These are phyloP conservation scores for Ptilodon capucinus DNA, from an alignment of 2,888 invertebrate species.

Conservation along the genomic window DNA sequence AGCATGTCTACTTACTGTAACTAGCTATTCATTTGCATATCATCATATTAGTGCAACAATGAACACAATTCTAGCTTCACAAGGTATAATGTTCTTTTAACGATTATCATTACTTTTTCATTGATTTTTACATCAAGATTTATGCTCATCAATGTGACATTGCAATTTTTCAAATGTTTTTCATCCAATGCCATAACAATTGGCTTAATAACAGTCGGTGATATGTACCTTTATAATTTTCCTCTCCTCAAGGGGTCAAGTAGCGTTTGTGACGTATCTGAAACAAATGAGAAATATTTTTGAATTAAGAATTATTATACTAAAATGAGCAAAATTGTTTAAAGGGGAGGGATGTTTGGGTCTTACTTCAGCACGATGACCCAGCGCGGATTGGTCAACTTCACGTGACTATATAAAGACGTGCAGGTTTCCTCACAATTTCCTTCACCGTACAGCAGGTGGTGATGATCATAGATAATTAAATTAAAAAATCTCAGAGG, in stretches of 20 bases:
- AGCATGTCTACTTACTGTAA: not conserved
- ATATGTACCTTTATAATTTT: conserved; percentile 68
- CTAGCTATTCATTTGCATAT: not conserved
- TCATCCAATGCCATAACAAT: conserved; percentile 44
- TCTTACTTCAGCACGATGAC: too few species aligned
- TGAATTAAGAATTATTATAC: conserved; percentile 15
- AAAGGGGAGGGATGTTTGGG: too few species aligned
- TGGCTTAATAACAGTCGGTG: conserved; percentile 2
- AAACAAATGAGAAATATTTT: conserved; percentile 51
- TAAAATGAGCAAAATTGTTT: not conserved
- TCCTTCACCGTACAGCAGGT: too few species aligned
- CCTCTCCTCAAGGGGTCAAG: conserved; percentile 59
- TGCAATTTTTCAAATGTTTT: conserved; percentile 33
- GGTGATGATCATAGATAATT: too few species aligned
- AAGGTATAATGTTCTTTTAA: conserved; percentile 22
- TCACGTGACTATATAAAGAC: too few species aligned
- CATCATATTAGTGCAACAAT: conserved; percentile 17
- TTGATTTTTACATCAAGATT: conserved; percentile 46
- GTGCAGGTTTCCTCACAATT: too few species aligned
- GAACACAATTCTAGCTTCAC: conserved; percentile 16
- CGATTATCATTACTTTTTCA: conserved; percentile 44
- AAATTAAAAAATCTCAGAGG: too few species aligned
- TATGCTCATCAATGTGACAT: conserved; percentile 48
- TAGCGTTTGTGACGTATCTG: conserved; percentile 62
- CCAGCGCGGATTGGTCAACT: too few species aligned